Evolutionary conservation across 2,888 invertebrate species (phyloP).

Genomic region (Rhorus exstirpatorius): DNA sequence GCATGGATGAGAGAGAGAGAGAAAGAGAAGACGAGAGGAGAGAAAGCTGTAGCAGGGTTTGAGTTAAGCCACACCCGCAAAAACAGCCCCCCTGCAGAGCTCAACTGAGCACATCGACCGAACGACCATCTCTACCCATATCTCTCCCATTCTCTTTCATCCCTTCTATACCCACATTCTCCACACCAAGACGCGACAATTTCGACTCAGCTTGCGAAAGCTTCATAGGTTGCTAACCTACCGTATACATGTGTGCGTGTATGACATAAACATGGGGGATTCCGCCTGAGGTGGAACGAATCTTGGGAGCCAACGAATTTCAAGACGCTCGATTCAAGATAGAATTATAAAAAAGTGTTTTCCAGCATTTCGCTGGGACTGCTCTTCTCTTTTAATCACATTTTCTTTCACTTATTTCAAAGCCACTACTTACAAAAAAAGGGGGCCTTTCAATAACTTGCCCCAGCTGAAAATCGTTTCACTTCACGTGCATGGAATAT

Average conservation of each 20-base stretch:
- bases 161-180: constrained; percentile 62
- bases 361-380: too few relatives aligned
- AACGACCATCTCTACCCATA: constrained; percentile 70
- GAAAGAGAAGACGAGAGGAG: constrained; percentile 53
- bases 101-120: constrained; percentile 83
- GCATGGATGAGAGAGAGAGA: constrained; percentile 32
- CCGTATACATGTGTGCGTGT: constrained; percentile 2
- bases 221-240: constrained; percentile 75
- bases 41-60: constrained; percentile 70
- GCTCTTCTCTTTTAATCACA: too few relatives aligned
- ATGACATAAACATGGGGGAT: not conserved
- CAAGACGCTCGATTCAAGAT: not conserved
- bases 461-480: not conserved
- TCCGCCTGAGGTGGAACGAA: not conserved
- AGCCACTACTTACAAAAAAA: too few relatives aligned
- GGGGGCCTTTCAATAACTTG: too few relatives aligned
- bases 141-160: constrained; percentile 47
- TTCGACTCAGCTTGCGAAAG: constrained; percentile 83
- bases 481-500: not conserved
- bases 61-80: constrained; percentile 85
- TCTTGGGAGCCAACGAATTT: not conserved
- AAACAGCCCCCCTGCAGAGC: constrained; percentile 83
- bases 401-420: too few relatives aligned
- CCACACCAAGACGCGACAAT: constrained; percentile 80
- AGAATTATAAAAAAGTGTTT: too few relatives aligned